Percentiles rank a stretch among this genome's conserved stretches.
phyloP scores from a whole-genome alignment of 2,797 vertebrate genomes.

The Natrix natrix region DNA sequence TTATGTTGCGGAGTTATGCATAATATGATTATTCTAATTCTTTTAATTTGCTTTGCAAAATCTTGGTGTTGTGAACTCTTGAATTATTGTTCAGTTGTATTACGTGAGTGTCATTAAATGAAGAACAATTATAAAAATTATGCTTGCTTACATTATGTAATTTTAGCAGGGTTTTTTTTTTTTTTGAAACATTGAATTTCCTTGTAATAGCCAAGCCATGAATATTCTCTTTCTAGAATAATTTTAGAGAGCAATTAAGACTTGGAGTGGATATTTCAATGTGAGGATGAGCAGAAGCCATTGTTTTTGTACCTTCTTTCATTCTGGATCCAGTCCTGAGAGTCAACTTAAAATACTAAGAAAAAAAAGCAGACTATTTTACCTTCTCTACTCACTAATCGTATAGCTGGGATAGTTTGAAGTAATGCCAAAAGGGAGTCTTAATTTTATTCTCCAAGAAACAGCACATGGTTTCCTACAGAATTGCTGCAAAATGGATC shows the following conservation, averaged over 20 bases:
- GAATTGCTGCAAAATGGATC: background rate
- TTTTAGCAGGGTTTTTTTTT: background rate
- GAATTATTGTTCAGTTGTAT: background rate
- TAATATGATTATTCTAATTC: background rate
- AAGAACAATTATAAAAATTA: too few species aligned
- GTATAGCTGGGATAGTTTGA: background rate
- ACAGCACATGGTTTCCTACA: background rate
- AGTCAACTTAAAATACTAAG: background rate
- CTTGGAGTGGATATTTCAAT: background rate
- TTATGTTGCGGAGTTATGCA: background rate
- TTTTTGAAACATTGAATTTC: background rate
- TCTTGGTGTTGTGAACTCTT: background rate
- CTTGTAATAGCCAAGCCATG: background rate
- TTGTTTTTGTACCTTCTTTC: background rate
- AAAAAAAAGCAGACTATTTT: background rate
- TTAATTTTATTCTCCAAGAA: background rate
- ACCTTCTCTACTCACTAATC: background rate
- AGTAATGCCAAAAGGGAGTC: background rate
- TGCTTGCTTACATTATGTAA: background rate
- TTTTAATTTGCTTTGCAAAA: background rate
- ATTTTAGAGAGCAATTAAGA: background rate
- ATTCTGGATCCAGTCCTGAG: background rate
- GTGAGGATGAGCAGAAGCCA: background rate
- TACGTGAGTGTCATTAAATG: background rate
- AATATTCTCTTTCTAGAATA: background rate